Evolutionary conservation across 2,113 vertebrate genomes (phyloP), one percentile per base, ranked within the genome.

Genomic region (Tympanuchus pallidicinctus): DNA sequence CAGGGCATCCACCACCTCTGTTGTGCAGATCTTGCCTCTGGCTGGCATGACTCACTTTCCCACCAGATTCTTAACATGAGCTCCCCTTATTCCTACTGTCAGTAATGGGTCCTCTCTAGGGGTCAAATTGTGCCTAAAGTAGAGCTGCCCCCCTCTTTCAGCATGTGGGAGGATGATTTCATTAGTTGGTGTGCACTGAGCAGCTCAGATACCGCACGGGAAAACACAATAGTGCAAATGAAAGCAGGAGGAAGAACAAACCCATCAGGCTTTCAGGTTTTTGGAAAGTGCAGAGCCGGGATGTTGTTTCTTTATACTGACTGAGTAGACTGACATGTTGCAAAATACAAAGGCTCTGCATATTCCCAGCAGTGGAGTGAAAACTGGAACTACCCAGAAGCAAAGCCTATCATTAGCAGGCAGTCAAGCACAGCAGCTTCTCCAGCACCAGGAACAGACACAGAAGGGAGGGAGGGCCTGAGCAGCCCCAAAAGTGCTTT

Each of bases 281-380:
- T 74, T 79, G 64, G 82, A 85, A 93, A 94, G 67, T 60, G 42
- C 75, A 82, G 64, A 92, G 88, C 52, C 59, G 81, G 80, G 77
- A 94, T 78, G 76, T 92, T 91, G 47, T 86, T 96, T 81, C 91
- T 86, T 92, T 92, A 79, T 32, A 84, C 61, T 73, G 76, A 59
- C 36, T 91, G 86, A 95, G 83, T 89, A 59, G 87, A 88, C 82
- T 96, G 91, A 57, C 90, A 59, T 82, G 90, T 94, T 93, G 71
- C 72, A 95, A 96, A 95, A 93, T 90, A 93, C 87, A 96, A 93
- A 89, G 75, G 79, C 45, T 94, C 25, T 8, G 80, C 77, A 1
- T 48, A 21, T 82, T 95, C 78, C 83, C 94, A 89, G 89, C 24
- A 8, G 77, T 76, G 74, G 88, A 93, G 59, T 74, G 91, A 93